Evolutionary conservation across 2,888 invertebrate species (phyloP), one percentile per base, ranked within the genome.

Genomic region (Sinopyrophorus schimmeli): DNA sequence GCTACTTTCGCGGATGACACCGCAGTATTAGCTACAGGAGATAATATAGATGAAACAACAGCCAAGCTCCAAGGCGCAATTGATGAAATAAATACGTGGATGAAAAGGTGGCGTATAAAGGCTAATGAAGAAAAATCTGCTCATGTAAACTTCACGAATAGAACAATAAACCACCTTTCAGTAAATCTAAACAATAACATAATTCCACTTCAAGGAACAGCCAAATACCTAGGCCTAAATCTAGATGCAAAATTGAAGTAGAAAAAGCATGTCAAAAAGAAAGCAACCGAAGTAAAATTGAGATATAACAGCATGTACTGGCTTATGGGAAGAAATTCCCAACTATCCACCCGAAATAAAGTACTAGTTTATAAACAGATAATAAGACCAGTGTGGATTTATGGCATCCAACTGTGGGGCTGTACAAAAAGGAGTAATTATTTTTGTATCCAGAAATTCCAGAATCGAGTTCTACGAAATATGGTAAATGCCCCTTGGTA

Each of bases 241-340:
- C 5, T 38, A 11, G 38, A 26, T 11, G 17, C 2, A n/a, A 38
- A 17, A 38, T 10, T 35, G 2, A 35, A 35, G 17, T 38, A 10
- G 38, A 38, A 38, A 38, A 16, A 34, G 14, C 34, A 34, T 34
- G 21, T 34, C 11, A 34, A 24, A 23, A 24, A 23, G 14, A 37
- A 20, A 37, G 4, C 23, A 37, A 37, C 3, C 10, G 31, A 31
- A 31, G 7, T 16, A 17, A 15, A 16, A 31, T 16, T 31, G 17
- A 31, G 17, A 31, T 31, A 31, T 31, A 31, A 31, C 16, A 31
- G 31, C 31, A 31, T 31, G 16, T n/a, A 31, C 9, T 31, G 31
- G 16, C 17, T n/a, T n/a, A n/a, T n/a, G n/a, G n/a, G n/a, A n/a
- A n/a, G n/a, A n/a, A n/a, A n/a, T n/a, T n/a, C n/a, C 24, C 24